These are phyloP conservation scores for Oncopodura yosiiana DNA, from an alignment of 1,140 invertebrate genomes.

Conservation along the genomic window DNA sequence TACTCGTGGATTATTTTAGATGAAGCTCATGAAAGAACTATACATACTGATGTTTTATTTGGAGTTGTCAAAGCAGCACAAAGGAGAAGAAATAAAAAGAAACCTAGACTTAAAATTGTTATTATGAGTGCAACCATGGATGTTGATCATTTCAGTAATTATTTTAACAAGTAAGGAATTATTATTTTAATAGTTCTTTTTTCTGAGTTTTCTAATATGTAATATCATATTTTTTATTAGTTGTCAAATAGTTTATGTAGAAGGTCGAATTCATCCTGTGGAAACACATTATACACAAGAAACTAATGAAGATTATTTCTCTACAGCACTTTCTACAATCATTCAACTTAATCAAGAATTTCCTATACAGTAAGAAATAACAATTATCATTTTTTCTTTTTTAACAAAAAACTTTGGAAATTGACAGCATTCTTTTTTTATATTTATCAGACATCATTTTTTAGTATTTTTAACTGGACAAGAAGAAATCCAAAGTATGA, in stretches of 20 bases:
- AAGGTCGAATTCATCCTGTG: slow-evolving; percentile 79
- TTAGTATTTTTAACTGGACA: slow-evolving; percentile 97
- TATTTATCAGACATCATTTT: slow-evolving; percentile 62
- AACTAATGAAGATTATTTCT: slow-evolving; percentile 71
- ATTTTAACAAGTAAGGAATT: slow-evolving; percentile 59
- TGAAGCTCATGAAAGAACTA: slow-evolving; percentile 93
- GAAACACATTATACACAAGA: slow-evolving; percentile 65
- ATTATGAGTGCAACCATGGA: slow-evolving; percentile 95
- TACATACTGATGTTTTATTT: slow-evolving; percentile 89
- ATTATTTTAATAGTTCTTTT: not conserved
- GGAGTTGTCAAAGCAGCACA: slow-evolving; percentile 46
- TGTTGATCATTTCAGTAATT: slow-evolving; percentile 80
- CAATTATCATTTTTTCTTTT: not conserved
- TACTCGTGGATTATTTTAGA: slow-evolving; percentile 87
- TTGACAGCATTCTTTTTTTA: slow-evolving; percentile 36
- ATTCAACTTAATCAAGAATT: slow-evolving; percentile 81
- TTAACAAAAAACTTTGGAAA: slow-evolving; percentile 6
- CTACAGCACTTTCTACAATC: slow-evolving; percentile 50
- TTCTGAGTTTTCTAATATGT: slow-evolving; percentile 2
- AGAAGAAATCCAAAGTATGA: slow-evolving; percentile 92
- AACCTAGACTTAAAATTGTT: slow-evolving; percentile 50
- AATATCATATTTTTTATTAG: not conserved
- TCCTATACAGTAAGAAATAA: slow-evolving; percentile 59
- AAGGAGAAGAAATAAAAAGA: slow-evolving; percentile 8
- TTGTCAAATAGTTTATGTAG: slow-evolving; percentile 70